Percentiles rank a stretch among this genome's conserved stretches.
These are phyloP conservation scores for Leptinotarsa rubiginosa DNA, from an alignment of 2,888 invertebrate species.

Conservation along the genomic window DNA sequence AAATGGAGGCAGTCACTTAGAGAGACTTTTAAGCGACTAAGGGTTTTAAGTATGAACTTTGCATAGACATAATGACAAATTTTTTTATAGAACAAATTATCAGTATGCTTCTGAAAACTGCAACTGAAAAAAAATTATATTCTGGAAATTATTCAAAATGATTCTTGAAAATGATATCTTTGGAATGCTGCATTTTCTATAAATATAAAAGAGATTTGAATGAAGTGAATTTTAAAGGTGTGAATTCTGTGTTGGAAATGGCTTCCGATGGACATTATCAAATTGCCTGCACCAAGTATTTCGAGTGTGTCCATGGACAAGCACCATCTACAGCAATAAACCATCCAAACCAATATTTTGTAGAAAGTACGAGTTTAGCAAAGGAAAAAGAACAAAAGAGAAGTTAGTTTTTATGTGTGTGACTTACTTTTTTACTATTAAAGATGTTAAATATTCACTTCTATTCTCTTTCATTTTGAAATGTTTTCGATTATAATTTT, in stretches of 20 bases:
- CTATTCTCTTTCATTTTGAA: background rate
- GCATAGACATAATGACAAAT: no score
- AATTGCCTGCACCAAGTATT: constrained; percentile 90
- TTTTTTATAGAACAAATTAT: no score
- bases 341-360: constrained; percentile 94
- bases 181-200: background rate
- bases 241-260: constrained; percentile 78
- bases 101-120: no score
- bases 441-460: background rate
- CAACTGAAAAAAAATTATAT: no score
- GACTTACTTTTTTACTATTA: background rate
- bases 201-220: background rate
- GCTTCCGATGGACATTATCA: constrained; percentile 85
- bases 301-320: constrained; percentile 77
- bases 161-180: background rate
- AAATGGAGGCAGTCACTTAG: no score
- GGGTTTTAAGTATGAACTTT: no score
- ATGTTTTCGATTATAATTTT: background rate
- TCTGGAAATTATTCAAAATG: no score
- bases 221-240: constrained; percentile 65
- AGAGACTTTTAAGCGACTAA: no score
- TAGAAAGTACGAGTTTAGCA: constrained; percentile 73
- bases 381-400: constrained; percentile 51
- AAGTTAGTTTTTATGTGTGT: constrained; percentile 20
- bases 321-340: constrained; percentile 76